A percentile compares a stretch with the other conserved stretches of the same genome.
Evolutionary conservation across 35 echinoderm and acorn worm species (phyloP).

Genomic region (Holothuria glaberrima): DNA sequence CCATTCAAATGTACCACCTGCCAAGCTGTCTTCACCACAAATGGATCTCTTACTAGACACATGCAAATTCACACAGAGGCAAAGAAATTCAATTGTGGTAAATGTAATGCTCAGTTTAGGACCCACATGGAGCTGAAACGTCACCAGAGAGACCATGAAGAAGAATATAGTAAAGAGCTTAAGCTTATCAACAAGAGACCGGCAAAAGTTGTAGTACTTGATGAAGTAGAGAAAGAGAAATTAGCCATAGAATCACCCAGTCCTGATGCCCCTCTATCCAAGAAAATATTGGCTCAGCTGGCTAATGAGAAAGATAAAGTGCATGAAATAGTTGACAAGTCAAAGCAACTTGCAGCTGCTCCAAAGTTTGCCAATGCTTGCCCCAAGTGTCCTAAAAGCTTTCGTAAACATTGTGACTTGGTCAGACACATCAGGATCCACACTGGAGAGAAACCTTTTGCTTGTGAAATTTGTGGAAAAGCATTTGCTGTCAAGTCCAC

Average conservation of each 20-base stretch:
- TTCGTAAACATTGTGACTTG: slow-evolving; percentile 95
- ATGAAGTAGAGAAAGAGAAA: slow-evolving; percentile 76
- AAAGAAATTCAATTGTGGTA: slow-evolving; percentile 60
- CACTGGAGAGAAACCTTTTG: slow-evolving; percentile 94
- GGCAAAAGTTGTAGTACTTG: slow-evolving; percentile 63
- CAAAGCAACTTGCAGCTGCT: slow-evolving; percentile 59
- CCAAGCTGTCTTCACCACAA: slow-evolving; percentile 83
- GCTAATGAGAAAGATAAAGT: slow-evolving; percentile 80
- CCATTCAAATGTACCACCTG: slow-evolving; percentile 83
- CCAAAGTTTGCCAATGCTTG: slow-evolving; percentile 90
- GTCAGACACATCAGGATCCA: slow-evolving; percentile 92
- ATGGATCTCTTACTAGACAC: slow-evolving; percentile 91
- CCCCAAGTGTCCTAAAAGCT: slow-evolving; percentile 83
- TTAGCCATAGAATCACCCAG: slow-evolving; percentile 67
- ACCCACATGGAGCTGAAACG: slow-evolving; percentile 78
- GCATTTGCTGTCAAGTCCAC: slow-evolving; percentile 95
- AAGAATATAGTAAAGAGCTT: slow-evolving; percentile 53
- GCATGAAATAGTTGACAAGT: slow-evolving; percentile 89
- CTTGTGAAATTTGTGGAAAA: slow-evolving; percentile 85
- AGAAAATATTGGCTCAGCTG: slow-evolving; percentile 86
- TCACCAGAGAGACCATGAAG: slow-evolving; percentile 71
- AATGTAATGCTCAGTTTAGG: slow-evolving; percentile 81
- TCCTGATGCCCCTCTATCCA: slow-evolving; percentile 72
- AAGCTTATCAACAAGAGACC: slow-evolving; percentile 37
- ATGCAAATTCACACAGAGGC: slow-evolving; percentile 81